phyloP scores from a whole-genome alignment of 1,140 invertebrate genomes.

The Caenorhabditis briggsae region DNA sequence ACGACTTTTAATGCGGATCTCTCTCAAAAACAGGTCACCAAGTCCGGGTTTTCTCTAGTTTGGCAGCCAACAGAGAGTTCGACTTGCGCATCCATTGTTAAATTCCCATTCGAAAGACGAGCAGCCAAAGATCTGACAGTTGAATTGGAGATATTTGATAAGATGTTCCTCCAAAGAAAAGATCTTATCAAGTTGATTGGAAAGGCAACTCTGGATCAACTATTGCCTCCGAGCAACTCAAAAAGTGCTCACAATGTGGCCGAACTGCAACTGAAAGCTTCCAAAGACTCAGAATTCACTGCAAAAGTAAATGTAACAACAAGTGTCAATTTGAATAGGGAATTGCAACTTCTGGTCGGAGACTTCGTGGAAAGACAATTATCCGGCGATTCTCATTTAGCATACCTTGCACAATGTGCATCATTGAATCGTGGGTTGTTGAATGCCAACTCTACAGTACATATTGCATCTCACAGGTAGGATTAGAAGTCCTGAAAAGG shows the following conservation, averaged over 20 bases:
- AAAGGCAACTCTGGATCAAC: conserved; percentile 64
- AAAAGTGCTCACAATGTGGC: conserved; percentile 68
- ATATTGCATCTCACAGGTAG: conserved; percentile 66
- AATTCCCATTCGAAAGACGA: conserved; percentile 76
- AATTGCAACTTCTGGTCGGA: conserved; percentile 66
- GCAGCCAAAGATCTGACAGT: conserved; percentile 61
- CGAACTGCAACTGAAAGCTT: conserved; percentile 66
- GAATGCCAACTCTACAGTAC: conserved; percentile 60
- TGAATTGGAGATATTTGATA: conserved; percentile 68
- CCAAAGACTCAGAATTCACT: conserved; percentile 51
- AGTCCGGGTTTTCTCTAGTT: conserved; percentile 75
- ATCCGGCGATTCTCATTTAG: conserved; percentile 58
- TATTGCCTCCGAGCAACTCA: conserved; percentile 66
- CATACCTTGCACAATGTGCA: conserved; percentile 63
- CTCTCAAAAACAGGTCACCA: conserved; percentile 77
- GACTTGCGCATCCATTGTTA: conserved; percentile 74
- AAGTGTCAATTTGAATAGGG: conserved; percentile 67
- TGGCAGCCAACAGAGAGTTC: conserved; percentile 75
- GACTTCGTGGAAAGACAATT: conserved; percentile 64
- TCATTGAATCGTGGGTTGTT: conserved; percentile 64
- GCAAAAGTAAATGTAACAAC: conserved; percentile 67
- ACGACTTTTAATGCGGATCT: conserved; percentile 76
- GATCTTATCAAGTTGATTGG: conserved; percentile 65
- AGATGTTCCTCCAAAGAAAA: conserved; percentile 67
- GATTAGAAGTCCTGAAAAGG: neutral